Percentiles rank a stretch among this genome's conserved stretches.
These are phyloP conservation scores for Drosophila parabipectinata DNA, from an alignment of 1,140 invertebrate species.

Conservation along the genomic window DNA sequence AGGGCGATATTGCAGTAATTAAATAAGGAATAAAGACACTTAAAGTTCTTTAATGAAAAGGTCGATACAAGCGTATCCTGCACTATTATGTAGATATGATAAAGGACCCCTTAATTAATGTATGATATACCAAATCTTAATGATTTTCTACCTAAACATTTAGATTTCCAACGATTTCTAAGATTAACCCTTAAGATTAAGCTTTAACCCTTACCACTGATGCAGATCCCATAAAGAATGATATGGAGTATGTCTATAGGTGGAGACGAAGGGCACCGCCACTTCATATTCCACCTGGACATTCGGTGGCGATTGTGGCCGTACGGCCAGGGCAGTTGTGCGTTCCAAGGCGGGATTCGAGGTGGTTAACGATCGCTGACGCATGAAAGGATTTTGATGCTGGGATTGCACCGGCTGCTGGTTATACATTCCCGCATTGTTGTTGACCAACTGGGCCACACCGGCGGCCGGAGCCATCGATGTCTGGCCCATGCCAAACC, in stretches of 20 bases:
- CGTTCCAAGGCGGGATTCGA: slow-evolving; percentile 79
- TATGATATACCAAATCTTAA: too few relatives aligned
- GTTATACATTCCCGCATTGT: slow-evolving; percentile 39
- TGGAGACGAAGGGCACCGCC: slow-evolving; percentile 74
- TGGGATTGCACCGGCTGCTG: slow-evolving; percentile 28
- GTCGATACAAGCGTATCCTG: too few relatives aligned
- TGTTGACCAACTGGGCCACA: slow-evolving; percentile 54
- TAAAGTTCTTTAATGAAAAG: too few relatives aligned
- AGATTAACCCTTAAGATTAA: too few relatives aligned
- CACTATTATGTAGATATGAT: too few relatives aligned
- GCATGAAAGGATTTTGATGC: slow-evolving; percentile 57
- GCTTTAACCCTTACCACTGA: slow-evolving; percentile 74
- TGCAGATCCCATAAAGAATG: slow-evolving; percentile 83
- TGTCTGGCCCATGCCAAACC: slow-evolving; percentile 70
- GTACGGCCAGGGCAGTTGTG: slow-evolving; percentile 24
- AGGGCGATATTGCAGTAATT: not conserved
- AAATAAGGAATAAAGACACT: not conserved
- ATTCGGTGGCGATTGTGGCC: slow-evolving; percentile 64
- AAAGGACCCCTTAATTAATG: too few relatives aligned
- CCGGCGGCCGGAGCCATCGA: slow-evolving; percentile 31
- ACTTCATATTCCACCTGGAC: slow-evolving; percentile 83
- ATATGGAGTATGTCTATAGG: slow-evolving; percentile 81
- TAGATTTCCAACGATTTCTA: too few relatives aligned
- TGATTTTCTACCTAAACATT: too few relatives aligned
- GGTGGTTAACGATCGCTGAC: slow-evolving; percentile 69